These are phyloP conservation scores for Ophion obscuratus DNA, from an alignment of 2,888 invertebrate species.

Conservation along the genomic window DNA sequence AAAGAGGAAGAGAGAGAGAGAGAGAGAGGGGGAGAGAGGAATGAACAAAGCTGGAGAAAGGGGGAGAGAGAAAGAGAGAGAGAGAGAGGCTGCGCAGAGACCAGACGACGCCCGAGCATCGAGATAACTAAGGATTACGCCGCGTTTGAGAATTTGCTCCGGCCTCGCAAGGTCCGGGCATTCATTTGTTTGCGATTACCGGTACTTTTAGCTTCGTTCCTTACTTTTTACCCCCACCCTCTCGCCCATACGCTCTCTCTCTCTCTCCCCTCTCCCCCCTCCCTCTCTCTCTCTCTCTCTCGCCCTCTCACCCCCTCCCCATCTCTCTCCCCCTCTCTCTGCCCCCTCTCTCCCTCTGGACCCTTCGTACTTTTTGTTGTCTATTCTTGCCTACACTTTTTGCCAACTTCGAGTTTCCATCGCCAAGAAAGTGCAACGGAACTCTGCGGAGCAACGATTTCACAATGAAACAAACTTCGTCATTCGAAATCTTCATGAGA, in stretches of 20 bases:
- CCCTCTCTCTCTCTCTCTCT: neutral
- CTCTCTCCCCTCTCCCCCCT: slow-evolving; percentile 2
- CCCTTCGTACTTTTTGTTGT: slow-evolving; percentile 20
- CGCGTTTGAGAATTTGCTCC: slow-evolving; percentile 69
- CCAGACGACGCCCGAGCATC: slow-evolving; percentile 59
- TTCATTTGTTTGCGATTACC: slow-evolving; percentile 69
- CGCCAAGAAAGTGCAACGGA: slow-evolving; percentile 15
- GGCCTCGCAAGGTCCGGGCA: slow-evolving; percentile 57
- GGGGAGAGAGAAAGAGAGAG: slow-evolving; percentile 31
- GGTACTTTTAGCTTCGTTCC: slow-evolving; percentile 62
- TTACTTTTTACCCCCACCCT: slow-evolving; percentile 35
- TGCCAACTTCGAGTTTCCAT: neutral
- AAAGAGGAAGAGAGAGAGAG: too few relatives aligned
- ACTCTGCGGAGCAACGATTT: neutral
- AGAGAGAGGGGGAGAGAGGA: slow-evolving; percentile 17
- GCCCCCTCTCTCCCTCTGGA: neutral
- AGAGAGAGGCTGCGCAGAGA: slow-evolving; percentile 44
- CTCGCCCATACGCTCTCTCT: neutral
- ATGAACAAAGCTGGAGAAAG: too few relatives aligned
- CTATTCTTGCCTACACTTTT: neutral
- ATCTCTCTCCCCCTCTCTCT: too few relatives aligned
- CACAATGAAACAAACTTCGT: too few relatives aligned
- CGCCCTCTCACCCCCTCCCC: too few relatives aligned
- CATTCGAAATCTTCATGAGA: too few relatives aligned
- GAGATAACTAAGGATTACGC: slow-evolving; percentile 69